Base-by-base conservation (phyloP, 2,113 vertebrate genomes). In the Mugil cephalus region DNA sequence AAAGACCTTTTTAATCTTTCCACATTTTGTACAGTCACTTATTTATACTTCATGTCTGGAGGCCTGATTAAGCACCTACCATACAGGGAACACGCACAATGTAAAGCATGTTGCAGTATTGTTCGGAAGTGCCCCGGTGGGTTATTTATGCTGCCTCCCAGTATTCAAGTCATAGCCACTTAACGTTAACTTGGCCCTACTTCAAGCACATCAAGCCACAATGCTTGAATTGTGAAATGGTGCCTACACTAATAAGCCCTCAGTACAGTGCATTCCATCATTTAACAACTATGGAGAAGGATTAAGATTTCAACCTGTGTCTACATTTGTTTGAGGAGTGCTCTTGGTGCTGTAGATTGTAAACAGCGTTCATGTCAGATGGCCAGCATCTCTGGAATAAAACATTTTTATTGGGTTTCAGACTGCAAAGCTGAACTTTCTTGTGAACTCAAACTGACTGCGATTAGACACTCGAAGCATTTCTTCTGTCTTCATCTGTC, bases 91-190 rank as follows among this genome's bases (percentile, higher is more conserved):
- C 48, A 35, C 36, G 45, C 24, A 63, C 10, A 8, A 36, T 6
- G 5, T 36, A 24, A 43, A 56, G 2, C n/a, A 52, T 53, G 64
- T 53, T 74, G 64, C 15, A 39, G 50, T 39, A 17, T 59, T 7
- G 0, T 10, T 30, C 39, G 42, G 50, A 30, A 62, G 43, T 61
- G 67, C 51, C 54, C 3, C 52, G 38, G 55, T 55, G 48, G 21
- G 60, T 76, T 76, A 60, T 65, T 75, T 38, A 45, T 77, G 55
- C 61, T 65, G 40, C 42, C 67, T 42, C 10, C 42, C 71, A 54
- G 19, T 65, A 10, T 43, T 34, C 14, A 59, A 70, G 59, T 54
- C 58, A 64, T 7, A 59, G 38, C 36, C 34, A 21, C 74, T 74
- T 80, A 80, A 59, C 5, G 10, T 52, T 66, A 60, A 52, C 35